phyloP scores from a whole-genome alignment of 1,140 invertebrate genomes.

The Drosophila nannoptera region DNA sequence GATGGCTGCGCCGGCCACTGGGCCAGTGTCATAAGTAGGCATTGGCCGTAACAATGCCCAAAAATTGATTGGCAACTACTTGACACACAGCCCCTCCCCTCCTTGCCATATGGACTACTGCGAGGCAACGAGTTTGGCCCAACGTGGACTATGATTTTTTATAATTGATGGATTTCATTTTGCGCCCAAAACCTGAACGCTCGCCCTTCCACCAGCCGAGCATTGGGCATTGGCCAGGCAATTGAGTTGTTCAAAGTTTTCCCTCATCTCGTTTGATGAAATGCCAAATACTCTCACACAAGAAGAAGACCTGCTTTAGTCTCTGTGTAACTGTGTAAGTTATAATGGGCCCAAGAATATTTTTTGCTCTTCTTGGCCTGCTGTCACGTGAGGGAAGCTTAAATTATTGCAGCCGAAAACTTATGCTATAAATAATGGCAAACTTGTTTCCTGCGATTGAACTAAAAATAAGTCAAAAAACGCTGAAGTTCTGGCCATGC shows the following conservation, averaged over 20 bases:
- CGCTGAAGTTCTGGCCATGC: background rate
- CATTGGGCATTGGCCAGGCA: background rate
- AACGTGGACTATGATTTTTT: conserved; percentile 53
- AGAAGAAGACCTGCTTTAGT: too few species aligned
- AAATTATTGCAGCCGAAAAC: conserved; percentile 40
- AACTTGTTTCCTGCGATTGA: conserved; percentile 36
- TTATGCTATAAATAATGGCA: conserved; percentile 46
- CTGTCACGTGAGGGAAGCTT: background rate
- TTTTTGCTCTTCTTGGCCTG: too few species aligned
- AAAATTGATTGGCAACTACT: conserved; percentile 75
- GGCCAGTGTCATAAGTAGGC: conserved; percentile 35
- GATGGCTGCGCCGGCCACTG: conserved; percentile 20
- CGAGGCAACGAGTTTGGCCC: conserved; percentile 17
- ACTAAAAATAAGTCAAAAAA: conserved; percentile 1
- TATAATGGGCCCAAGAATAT: too few species aligned
- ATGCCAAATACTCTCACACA: background rate
- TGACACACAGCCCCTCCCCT: conserved; percentile 45
- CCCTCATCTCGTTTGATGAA: background rate
- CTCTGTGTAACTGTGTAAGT: too few species aligned
- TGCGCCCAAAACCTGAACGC: conserved; percentile 19
- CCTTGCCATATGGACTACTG: conserved; percentile 31
- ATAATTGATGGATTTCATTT: conserved; percentile 62
- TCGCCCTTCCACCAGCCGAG: conserved; percentile 29
- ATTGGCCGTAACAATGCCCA: conserved; percentile 49
- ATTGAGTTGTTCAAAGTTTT: conserved; percentile 18